Evolutionary conservation across 1,140 invertebrate genomes (phyloP).

Genomic region (Teleopsis dalmanni): DNA sequence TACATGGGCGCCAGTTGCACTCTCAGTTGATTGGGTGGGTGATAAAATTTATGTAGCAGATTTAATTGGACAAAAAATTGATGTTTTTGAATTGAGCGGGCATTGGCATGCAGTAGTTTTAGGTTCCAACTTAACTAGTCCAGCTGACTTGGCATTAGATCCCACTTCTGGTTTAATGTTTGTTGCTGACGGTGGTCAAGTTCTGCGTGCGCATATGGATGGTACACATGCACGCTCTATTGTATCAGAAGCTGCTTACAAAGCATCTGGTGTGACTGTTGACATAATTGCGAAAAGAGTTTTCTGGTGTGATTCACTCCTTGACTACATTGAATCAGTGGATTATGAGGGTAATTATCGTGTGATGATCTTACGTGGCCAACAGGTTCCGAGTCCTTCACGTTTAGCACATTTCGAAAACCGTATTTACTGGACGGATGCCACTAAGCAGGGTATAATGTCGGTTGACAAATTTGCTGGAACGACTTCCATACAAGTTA

Average conservation of each 20-base stretch:
- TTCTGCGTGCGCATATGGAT: constrained; percentile 86
- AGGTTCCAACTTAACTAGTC: constrained; percentile 83
- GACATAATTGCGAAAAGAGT: constrained; percentile 82
- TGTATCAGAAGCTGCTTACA: constrained; percentile 85
- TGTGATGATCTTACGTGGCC: constrained; percentile 70
- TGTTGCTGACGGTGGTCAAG: constrained; percentile 83
- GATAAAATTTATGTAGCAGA: constrained; percentile 95
- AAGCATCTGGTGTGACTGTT: constrained; percentile 76
- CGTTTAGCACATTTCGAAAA: constrained; percentile 84
- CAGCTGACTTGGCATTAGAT: constrained; percentile 85
- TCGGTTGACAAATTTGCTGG: constrained; percentile 84
- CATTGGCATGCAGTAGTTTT: constrained; percentile 80
- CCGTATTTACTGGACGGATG: constrained; percentile 90
- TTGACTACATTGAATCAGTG: constrained; percentile 96
- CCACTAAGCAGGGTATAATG: constrained; percentile 89
- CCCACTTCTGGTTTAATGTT: constrained; percentile 88
- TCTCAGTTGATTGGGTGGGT: constrained; percentile 96
- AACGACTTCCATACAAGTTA: constrained; percentile 63
- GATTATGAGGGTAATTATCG: constrained; percentile 85
- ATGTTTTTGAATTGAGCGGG: constrained; percentile 83
- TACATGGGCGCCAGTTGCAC: constrained; percentile 77
- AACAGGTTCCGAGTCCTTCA: constrained; percentile 79
- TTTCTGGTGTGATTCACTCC: constrained; percentile 91
- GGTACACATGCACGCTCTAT: constrained; percentile 72
- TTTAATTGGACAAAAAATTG: constrained; percentile 83